These are phyloP conservation scores for Hirtodrosophila trivittata DNA, from an alignment of 2,888 invertebrate genomes.

Conservation along the genomic window DNA sequence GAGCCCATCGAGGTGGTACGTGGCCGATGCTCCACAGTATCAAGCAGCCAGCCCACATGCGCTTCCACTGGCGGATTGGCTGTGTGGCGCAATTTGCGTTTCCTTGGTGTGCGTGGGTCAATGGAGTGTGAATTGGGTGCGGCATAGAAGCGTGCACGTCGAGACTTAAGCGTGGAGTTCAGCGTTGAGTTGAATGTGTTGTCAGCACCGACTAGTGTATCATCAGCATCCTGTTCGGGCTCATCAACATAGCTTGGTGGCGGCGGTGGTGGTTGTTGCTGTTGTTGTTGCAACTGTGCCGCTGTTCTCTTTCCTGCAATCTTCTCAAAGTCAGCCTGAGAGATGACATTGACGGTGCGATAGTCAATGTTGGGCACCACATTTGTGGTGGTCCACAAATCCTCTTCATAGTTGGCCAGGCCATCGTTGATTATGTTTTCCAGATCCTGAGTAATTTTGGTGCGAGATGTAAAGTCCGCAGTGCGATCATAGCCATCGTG, in stretches of 20 bases:
- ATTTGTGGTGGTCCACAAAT: constrained; percentile 90
- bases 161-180: constrained; percentile 79
- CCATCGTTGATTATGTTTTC: constrained; percentile 98
- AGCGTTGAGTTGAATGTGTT: constrained; percentile 75
- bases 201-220: constrained; percentile 56
- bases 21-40: constrained; percentile 92
- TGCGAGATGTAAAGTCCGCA: constrained; percentile 94
- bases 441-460: constrained; percentile 97
- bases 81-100: constrained; percentile 95
- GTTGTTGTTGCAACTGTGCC: constrained; percentile 71
- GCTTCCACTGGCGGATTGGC: constrained; percentile 97
- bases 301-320: constrained; percentile 85
- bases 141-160: constrained; percentile 95
- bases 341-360: constrained; percentile 94
- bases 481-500: constrained; percentile 96
- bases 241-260: constrained; percentile 87
- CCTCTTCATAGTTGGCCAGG: constrained; percentile 97
- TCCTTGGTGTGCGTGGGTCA: constrained; percentile 89
- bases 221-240: constrained; percentile 58
- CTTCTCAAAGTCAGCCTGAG: constrained; percentile 94
- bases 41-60: constrained; percentile 99
- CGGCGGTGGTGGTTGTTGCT: constrained; percentile 92
- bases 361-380: constrained; percentile 85
- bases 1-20: constrained; percentile 92
- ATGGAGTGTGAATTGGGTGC: constrained; percentile 91